phyloP scores from a whole-genome alignment of 2,888 invertebrate species.

The Muscina levida region DNA sequence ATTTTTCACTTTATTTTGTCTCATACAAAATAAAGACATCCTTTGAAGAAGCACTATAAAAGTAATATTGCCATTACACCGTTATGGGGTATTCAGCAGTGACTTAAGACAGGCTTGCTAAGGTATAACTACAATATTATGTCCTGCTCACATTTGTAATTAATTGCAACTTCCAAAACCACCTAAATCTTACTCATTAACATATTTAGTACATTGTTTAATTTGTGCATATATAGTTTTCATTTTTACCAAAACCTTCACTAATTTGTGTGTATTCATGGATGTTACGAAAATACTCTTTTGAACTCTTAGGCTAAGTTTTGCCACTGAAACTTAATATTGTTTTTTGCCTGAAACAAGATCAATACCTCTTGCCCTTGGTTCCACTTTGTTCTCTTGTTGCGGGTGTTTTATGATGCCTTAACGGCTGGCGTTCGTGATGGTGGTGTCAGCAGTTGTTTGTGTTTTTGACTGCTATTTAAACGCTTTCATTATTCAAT shows the following conservation, averaged over 20 bases:
- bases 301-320: not conserved
- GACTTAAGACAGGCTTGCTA: no score
- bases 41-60: no score
- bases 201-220: no score
- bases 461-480: constrained; percentile 3
- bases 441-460: constrained; percentile 15
- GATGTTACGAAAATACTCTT: not conserved
- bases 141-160: no score
- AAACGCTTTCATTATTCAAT: constrained; percentile 14
- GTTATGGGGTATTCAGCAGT: no score
- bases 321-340: constrained; percentile 8
- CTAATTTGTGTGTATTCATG: constrained; percentile 23
- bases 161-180: no score
- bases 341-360: constrained; percentile 10
- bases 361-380: not conserved
- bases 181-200: no score
- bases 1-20: no score
- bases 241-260: constrained; percentile 26
- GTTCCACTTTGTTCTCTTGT: not conserved
- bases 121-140: no score
- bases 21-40: no score
- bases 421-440: constrained; percentile 10
- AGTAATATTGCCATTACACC: no score
- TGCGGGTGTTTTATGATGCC: not conserved
- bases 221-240: no score